phyloP scores from a whole-genome alignment of 1,140 invertebrate species.

The Aleiodes sp. region DNA sequence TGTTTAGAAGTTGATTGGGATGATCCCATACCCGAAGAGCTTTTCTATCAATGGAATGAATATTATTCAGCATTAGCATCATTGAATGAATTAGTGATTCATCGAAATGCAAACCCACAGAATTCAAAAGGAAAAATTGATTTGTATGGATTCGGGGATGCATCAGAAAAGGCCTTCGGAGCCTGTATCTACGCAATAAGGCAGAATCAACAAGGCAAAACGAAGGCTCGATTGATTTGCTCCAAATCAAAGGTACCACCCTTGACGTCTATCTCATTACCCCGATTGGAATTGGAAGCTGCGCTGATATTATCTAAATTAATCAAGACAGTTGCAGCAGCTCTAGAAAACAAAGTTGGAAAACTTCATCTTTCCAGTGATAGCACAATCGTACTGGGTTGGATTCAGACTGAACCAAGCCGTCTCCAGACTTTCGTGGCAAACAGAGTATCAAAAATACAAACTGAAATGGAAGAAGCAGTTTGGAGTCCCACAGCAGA shows the following conservation, averaged over 20 bases:
- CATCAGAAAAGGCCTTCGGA: neutral
- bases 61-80: neutral
- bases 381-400: conserved; percentile 16
- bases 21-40: no score
- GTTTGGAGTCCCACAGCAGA: conserved; percentile 11
- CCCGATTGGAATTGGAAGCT: neutral
- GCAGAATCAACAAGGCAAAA: neutral
- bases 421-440: conserved; percentile 20
- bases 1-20: no score
- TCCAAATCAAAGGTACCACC: neutral
- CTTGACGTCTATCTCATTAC: neutral
- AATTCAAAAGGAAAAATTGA: neutral
- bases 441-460: conserved; percentile 27
- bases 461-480: neutral
- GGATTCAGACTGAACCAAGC: conserved; percentile 6
- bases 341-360: neutral
- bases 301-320: neutral
- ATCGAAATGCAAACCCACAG: neutral
- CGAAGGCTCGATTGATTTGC: neutral
- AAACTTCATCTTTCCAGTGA: conserved; percentile 5
- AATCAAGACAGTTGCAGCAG: neutral
- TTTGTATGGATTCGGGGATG: neutral
- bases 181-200: neutral
- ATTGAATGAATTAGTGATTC: neutral
- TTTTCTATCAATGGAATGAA: no score